A percentile compares a stretch with the other conserved stretches of the same genome.
These are phyloP conservation scores for Osmerus eperlanus DNA, from an alignment of 2,113 vertebrate genomes.

Conservation along the genomic window DNA sequence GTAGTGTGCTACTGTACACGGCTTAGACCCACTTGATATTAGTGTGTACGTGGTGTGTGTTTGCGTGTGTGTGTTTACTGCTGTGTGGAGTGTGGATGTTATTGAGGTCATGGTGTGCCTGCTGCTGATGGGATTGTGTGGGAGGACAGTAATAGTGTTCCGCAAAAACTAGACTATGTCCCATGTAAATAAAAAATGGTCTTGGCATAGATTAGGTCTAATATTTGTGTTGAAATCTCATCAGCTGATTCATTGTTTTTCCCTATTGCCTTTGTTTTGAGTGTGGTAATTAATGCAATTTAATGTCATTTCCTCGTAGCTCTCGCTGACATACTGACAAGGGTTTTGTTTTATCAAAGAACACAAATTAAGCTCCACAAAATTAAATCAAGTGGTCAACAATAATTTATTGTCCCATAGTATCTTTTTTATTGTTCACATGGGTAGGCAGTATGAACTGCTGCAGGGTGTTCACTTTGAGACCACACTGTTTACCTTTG, in stretches of 20 bases:
- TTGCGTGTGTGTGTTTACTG: constrained; percentile 31
- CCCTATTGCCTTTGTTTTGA: constrained; percentile 18
- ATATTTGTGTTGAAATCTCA: constrained; percentile 35
- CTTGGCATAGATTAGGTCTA: constrained; percentile 48
- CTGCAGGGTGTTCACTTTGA: no score
- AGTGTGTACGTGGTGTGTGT: constrained; percentile 11
- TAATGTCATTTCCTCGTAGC: neutral
- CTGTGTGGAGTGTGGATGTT: constrained; percentile 37
- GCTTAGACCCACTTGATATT: constrained; percentile 11
- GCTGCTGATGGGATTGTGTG: constrained; percentile 63
- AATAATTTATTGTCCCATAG: no score
- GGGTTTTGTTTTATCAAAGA: neutral
- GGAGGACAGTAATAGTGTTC: constrained; percentile 67
- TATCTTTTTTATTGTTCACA: no score
- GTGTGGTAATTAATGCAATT: constrained; percentile 21
- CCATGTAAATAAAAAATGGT: constrained; percentile 38
- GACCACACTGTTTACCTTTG: no score
- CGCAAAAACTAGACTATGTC: constrained; percentile 59
- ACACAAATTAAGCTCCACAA: no score
- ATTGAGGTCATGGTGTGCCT: constrained; percentile 64
- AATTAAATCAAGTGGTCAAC: no score
- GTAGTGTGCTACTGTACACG: constrained; percentile 25
- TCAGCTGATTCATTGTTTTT: constrained; percentile 21
- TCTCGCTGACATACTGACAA: neutral
- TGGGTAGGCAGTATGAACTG: no score